Evolutionary conservation across 2,113 vertebrate species (phyloP), one percentile per base, ranked within the genome.

Genomic region (Syngnathus floridae): DNA sequence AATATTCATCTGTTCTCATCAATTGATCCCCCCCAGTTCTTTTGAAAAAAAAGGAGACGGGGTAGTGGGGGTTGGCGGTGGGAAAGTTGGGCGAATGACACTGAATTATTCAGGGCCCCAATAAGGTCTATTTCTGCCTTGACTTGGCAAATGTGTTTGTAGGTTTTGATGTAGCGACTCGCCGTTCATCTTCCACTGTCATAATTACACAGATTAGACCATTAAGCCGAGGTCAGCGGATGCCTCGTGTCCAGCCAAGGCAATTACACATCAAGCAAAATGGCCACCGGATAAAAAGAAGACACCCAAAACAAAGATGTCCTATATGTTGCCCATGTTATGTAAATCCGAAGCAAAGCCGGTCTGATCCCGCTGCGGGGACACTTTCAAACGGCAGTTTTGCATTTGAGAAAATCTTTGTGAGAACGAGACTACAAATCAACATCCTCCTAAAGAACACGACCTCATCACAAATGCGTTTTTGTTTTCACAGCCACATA

Each of bases 1-100:
- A 91, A 86, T 88, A 90, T 90, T 89, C 78, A 90, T 89, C 72
- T 38, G 55, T 52, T 80, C 84, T 89, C 85, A 89, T 90, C 84
- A 89, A 89, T 90, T 83, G 85, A 84, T 87, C 76, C 78, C 73
- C 78, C 73, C 37, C 37, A 67, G 78, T 86, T 78, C 81, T 86
- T 86, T 85, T 78, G 68, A 76, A 67, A 49, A 75, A 66, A 62
- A 62, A 45, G 36, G 36, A 64, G 26, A 21, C 17, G 17, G 45
- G 7, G 2, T 41, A 41, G 40, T 41, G 40, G 17, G 16, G 46
- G 62, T 16, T 31, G 26, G 26, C 26, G 64, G 65, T 48, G 56
- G 43, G 70, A 73, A 36, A 21, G 73, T 43, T 45, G 38, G 45
- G 62, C 54, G 80, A 85, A 86, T 81, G 79, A 86, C 81, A 81